Percentiles rank a stretch among this genome's conserved stretches.
phyloP scores from a whole-genome alignment of 2,113 vertebrate genomes.

The Pantherophis guttatus region DNA sequence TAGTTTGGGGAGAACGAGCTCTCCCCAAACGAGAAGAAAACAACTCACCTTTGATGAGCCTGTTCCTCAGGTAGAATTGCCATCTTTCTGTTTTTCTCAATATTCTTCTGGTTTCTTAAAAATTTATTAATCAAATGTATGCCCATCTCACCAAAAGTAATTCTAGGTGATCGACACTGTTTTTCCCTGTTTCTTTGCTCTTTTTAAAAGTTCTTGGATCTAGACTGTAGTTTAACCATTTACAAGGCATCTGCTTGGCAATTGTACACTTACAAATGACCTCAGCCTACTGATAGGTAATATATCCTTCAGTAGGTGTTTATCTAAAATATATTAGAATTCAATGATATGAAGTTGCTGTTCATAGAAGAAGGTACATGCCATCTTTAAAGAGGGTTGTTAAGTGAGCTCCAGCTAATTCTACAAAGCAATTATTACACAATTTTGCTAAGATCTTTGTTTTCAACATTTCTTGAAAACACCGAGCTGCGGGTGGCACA shows the following conservation, averaged over 20 bases:
- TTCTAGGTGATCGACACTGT: not conserved
- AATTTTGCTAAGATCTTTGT: not conserved
- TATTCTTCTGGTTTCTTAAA: not conserved
- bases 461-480: not conserved
- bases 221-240: not conserved
- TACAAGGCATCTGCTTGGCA: not conserved
- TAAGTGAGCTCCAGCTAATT: not conserved
- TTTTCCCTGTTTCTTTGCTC: not conserved
- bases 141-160: not conserved
- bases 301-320: not conserved
- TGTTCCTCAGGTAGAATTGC: constrained; percentile 76
- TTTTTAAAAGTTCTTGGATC: not conserved
- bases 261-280: constrained; percentile 9
- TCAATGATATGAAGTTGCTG: not conserved
- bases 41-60: constrained; percentile 52
- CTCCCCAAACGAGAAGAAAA: constrained; percentile 53
- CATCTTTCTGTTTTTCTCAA: not conserved
- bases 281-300: not conserved
- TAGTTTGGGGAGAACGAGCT: constrained; percentile 35
- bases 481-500: no score
- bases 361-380: not conserved
- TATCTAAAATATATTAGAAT: not conserved
- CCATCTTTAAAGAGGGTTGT: not conserved
- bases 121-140: not conserved
- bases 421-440: not conserved